These are phyloP conservation scores for Trissolcus japonicus DNA, from an alignment of 2,888 invertebrate species.

Conservation along the genomic window DNA sequence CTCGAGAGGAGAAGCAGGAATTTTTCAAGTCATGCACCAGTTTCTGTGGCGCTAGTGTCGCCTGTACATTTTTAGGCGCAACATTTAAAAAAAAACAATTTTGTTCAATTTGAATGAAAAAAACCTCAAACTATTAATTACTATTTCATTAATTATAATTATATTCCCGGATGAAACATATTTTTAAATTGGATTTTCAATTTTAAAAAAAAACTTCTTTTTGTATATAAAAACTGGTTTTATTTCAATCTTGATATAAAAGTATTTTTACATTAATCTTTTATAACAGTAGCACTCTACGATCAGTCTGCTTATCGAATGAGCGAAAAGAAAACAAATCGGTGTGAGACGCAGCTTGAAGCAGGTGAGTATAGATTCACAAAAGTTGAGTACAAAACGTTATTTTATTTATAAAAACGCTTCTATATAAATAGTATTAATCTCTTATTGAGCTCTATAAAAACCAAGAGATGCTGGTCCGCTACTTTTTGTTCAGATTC, in stretches of 20 bases:
- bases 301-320: slow-evolving; percentile 36
- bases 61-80: neutral
- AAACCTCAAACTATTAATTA: too few species aligned
- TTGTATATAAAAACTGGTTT: slow-evolving; percentile 48
- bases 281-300: slow-evolving; percentile 37
- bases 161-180: too few species aligned
- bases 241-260: slow-evolving; percentile 47
- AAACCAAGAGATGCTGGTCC: slow-evolving; percentile 25
- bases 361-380: slow-evolving; percentile 28
- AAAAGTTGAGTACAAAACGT: slow-evolving; percentile 29
- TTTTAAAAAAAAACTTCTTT: too few species aligned
- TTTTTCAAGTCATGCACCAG: neutral
- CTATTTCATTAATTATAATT: too few species aligned
- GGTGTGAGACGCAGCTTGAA: slow-evolving; percentile 21
- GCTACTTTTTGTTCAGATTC: slow-evolving; percentile 50
- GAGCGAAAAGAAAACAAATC: slow-evolving; percentile 11
- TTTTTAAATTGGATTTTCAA: too few species aligned
- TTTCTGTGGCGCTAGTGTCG: neutral
- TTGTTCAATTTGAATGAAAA: neutral
- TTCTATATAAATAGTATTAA: slow-evolving; percentile 36
- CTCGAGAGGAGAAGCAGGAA: neutral
- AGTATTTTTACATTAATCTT: slow-evolving; percentile 48
- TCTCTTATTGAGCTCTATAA: slow-evolving; percentile 1
- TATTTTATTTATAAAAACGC: slow-evolving; percentile 22
- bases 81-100: neutral